These are phyloP conservation scores for Pongo pygmaeus DNA, from an alignment of 2,113 vertebrate species.

Conservation along the genomic window DNA sequence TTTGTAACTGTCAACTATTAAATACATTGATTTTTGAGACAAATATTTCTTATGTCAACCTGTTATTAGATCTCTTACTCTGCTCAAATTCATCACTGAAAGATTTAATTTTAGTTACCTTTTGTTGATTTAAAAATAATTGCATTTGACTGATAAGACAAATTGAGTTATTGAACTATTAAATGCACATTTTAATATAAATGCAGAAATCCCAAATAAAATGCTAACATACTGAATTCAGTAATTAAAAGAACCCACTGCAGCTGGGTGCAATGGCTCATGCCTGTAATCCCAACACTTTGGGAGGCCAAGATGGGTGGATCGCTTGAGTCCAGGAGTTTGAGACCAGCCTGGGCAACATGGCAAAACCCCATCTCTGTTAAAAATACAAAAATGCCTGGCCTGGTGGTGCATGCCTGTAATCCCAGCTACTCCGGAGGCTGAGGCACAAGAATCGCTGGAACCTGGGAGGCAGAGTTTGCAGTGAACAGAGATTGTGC, in stretches of 20 bases:
- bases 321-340: too few relatives aligned
- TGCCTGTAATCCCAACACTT: too few relatives aligned
- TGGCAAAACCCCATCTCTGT: too few relatives aligned
- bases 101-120: background rate
- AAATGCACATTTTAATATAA: background rate
- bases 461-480: too few relatives aligned
- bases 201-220: background rate
- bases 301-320: too few relatives aligned
- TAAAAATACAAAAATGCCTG: too few relatives aligned
- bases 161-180: background rate
- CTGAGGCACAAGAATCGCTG: too few relatives aligned
- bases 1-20: background rate
- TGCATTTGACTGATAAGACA: background rate
- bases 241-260: background rate
- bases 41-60: background rate
- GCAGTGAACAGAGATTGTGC: too few relatives aligned
- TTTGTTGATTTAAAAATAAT: background rate
- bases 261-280: too few relatives aligned
- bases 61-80: background rate
- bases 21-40: background rate
- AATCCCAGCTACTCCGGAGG: too few relatives aligned
- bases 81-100: background rate
- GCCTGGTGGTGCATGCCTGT: too few relatives aligned
- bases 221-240: background rate
- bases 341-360: too few relatives aligned